Evolutionary conservation across 1,140 invertebrate genomes (phyloP), one percentile per base, ranked within the genome.

Genomic region (Hypothenemus hampei): DNA sequence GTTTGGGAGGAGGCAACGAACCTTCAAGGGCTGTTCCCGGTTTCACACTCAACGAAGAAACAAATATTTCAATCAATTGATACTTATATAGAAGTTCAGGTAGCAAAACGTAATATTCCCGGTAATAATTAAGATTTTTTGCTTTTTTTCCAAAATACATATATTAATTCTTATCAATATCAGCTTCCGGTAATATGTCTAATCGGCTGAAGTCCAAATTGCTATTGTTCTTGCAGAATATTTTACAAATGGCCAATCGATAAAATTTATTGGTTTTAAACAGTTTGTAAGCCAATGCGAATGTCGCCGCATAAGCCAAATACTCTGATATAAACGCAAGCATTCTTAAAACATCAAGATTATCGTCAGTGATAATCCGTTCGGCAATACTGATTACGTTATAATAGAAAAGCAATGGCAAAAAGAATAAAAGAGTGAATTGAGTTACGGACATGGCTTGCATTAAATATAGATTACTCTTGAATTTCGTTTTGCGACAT

Each of bases 321-420:
- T 53, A 58, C 44, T 58, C 57, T 7, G 50, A 37, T n/a, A 58
- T 33, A 26, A 58, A 47, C 4, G 44, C 36, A 11, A 43, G 10
- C 16, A 23, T 20, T 39, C 44, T 33, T 20, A 51, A 37, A 11
- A 53, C 26, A 8, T 49, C 43, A 15, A 20, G 10, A 18, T 53
- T 16, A 26, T 24, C 49, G 1, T 53, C 49, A 1, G 37, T 43
- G 5, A 19, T 11, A 19, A 41, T 29, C 18, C 16, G 13, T 15
- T 24, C 39, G 5, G 46, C 36, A 19, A 58, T 43, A 37, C 19
- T 40, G n/a, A 58, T 11, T 16, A 53, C 21, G 45, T 48, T 58
- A 15, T 53, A 53, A 35, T 45, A 43, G 24, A 59, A 13, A 21
- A 55, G 10, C 15, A 56, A 10, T 15, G 52, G 58, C n/a, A 59